Evolutionary conservation across 2,888 invertebrate species (phyloP).

Genomic region (Hyalella azteca): DNA sequence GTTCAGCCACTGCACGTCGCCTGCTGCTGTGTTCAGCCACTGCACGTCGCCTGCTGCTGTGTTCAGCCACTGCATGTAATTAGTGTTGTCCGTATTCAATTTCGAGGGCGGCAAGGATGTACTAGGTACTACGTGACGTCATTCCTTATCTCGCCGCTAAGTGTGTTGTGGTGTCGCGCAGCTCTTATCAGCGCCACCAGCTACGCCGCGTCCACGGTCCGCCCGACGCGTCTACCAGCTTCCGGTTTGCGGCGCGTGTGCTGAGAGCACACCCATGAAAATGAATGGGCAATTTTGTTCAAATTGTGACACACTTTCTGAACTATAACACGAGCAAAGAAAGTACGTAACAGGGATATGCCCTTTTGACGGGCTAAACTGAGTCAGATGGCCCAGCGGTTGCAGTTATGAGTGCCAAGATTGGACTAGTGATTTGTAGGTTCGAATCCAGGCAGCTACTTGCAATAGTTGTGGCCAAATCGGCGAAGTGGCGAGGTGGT

Average conservation of each 20-base stretch:
- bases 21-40: neutral
- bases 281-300: neutral
- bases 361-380: neutral
- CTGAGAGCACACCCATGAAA: neutral
- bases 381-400: too few relatives aligned
- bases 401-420: too few relatives aligned
- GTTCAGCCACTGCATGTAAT: neutral
- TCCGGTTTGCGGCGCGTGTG: neutral
- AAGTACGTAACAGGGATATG: neutral
- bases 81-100: conserved; percentile 16
- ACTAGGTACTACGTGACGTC: neutral
- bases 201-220: neutral
- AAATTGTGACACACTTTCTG: neutral
- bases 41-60: neutral
- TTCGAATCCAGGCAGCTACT: too few relatives aligned
- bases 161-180: conserved; percentile 4
- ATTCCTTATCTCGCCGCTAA: conserved; percentile 16
- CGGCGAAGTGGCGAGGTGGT: too few relatives aligned
- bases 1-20: neutral
- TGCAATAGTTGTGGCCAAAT: too few relatives aligned
- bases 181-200: neutral
- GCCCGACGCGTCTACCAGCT: neutral
- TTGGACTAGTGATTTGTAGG: too few relatives aligned
- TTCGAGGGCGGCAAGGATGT: neutral
- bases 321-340: neutral